A percentile compares a stretch with the other conserved stretches of the same genome.
Evolutionary conservation across 2,797 vertebrate genomes (phyloP).

Genomic region (Sardinella longiceps): DNA sequence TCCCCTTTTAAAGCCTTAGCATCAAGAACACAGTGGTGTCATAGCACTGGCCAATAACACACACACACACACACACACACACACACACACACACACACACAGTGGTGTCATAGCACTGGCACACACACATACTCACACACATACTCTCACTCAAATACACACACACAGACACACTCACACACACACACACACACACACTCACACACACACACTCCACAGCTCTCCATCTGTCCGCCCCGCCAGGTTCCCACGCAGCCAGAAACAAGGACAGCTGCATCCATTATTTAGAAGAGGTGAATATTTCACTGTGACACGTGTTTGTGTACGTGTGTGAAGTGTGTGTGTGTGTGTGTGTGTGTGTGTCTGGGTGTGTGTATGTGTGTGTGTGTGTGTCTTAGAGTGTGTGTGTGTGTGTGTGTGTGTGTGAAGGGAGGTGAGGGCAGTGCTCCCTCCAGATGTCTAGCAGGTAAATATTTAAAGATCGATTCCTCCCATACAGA

Average conservation of each 20-base stretch:
- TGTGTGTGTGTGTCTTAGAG: constrained; percentile 39
- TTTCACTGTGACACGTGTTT: constrained; percentile 40
- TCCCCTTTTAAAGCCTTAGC: no score
- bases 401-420: no score
- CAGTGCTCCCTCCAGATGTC: constrained; percentile 48
- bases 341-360: not conserved
- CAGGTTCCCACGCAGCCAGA: constrained; percentile 4
- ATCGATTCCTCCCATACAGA: constrained; percentile 56
- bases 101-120: no score
- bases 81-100: not conserved
- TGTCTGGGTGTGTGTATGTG: not conserved
- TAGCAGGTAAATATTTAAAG: constrained; percentile 64
- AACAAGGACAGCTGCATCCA: constrained; percentile 49
- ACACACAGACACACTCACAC: not conserved
- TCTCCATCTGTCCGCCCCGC: not conserved
- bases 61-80: not conserved
- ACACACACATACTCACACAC: not conserved
- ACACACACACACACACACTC: not conserved
- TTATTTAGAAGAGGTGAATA: constrained; percentile 63
- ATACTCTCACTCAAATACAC: not conserved
- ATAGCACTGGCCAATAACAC: not conserved
- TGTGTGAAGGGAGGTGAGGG: constrained; percentile 34
- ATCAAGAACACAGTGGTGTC: no score
- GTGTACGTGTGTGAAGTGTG: constrained; percentile 38
- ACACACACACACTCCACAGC: not conserved